Base-by-base conservation (phyloP, 2,113 vertebrate genomes). In the Labeo rohita region DNA sequence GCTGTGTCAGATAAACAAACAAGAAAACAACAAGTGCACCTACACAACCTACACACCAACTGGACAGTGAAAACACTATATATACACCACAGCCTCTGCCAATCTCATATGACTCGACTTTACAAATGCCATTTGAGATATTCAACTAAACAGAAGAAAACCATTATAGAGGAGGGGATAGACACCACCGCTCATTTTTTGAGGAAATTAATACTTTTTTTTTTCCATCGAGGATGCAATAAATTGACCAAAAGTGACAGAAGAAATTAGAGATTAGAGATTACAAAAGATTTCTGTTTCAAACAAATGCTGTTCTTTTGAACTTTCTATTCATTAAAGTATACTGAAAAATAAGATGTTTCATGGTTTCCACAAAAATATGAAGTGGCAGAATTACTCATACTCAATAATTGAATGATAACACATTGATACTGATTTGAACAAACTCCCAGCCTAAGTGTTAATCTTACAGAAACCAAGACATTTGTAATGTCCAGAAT, bases 41-140 rank as follows among this genome's bases (percentile, higher is more conserved):
- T 28, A 70, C 80, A 82, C 61, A 68, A 70, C 80, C 80, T 82
- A 68, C 63, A 70, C 80, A 70, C 80, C 80, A 83, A 8, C 61
- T 83, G 80, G 65, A 36, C 65, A 70, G 61, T 13, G 65, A 83
- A 28, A 50, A 39, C 65, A 39, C 10, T 82, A 68, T 21, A 82
- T 34, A 82, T 36, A 47, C 75, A 54, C 15, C 23, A 6, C 73
- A 50, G 45, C 11, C 21, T 50, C 73, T 75, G 77, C 36, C 36
- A 80, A 23, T 8, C 11, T 23, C 8, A 77, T 52, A 77, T 36
- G 74, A 78, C 16, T 52, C 23, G 8, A 36, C 15, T 36, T 39
- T 43, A 39, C 28, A 78, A 61, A 43, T 6, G 10, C 15, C 43
- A 23, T 9, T 34, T 9, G 28, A 7, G 36, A 77, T 9, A 77